Percentiles rank a stretch among this genome's conserved stretches.
Evolutionary conservation across 1,140 invertebrate genomes (phyloP).

Genomic region (Pseudachorutes palmiensis): DNA sequence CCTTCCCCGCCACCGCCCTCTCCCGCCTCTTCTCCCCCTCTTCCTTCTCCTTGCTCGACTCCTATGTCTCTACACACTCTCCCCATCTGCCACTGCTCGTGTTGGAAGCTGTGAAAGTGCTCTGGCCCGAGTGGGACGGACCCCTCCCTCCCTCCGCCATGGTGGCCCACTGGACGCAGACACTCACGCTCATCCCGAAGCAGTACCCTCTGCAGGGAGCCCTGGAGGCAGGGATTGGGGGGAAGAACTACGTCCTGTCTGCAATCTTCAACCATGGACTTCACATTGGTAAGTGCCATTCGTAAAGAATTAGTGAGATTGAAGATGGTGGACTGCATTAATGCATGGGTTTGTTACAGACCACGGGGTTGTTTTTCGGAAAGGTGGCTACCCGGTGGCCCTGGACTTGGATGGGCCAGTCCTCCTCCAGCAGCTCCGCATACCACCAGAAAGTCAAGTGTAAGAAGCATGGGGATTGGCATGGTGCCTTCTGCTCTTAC

Average conservation of each 20-base stretch:
- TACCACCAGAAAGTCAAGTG: conserved; percentile 44
- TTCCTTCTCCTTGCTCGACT: conserved; percentile 12
- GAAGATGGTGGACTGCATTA: conserved; percentile 10
- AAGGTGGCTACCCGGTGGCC: conserved; percentile 47
- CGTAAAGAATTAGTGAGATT: conserved; percentile 4
- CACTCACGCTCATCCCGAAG: conserved; percentile 13
- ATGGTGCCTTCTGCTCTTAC: background rate
- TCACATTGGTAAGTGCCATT: conserved; percentile 47
- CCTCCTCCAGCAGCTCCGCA: conserved; percentile 43
- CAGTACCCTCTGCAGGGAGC: conserved; percentile 42
- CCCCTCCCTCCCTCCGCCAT: conserved; percentile 41
- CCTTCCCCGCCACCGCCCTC: conserved; percentile 47
- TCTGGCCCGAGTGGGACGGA: conserved; percentile 47
- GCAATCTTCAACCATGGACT: conserved; percentile 44
- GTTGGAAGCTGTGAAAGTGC: conserved; percentile 49
- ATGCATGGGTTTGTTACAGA: conserved; percentile 43
- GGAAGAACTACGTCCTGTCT: conserved; percentile 44
- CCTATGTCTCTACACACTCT: conserved; percentile 42
- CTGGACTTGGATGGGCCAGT: conserved; percentile 39
- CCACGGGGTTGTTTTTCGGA: conserved; percentile 47
- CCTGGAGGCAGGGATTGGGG: conserved; percentile 45
- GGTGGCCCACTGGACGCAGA: conserved; percentile 30
- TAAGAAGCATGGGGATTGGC: conserved; percentile 39
- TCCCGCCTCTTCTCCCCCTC: conserved; percentile 40
- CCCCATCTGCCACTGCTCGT: conserved; percentile 48